phyloP scores from a whole-genome alignment of 2,113 vertebrate genomes.

The Sceloporus undulatus region DNA sequence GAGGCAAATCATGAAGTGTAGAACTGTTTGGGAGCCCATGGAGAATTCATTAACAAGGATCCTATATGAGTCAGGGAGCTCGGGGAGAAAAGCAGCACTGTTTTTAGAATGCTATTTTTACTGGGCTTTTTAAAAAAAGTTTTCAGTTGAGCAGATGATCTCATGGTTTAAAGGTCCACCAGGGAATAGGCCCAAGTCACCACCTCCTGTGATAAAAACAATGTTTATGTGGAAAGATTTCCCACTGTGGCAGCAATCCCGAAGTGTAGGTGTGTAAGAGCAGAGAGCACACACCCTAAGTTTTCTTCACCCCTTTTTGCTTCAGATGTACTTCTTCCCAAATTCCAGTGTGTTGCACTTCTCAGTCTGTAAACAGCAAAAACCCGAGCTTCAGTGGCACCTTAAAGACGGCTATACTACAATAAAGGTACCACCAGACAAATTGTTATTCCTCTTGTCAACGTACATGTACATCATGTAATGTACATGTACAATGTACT shows the following conservation, averaged over 20 bases:
- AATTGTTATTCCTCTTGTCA: no score
- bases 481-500: not conserved
- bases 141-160: not conserved
- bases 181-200: not conserved
- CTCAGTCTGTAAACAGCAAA: not conserved
- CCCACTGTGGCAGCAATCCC: not conserved
- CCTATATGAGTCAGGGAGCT: conserved; percentile 19
- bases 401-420: no score
- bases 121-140: not conserved
- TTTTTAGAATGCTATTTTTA: conserved; percentile 31
- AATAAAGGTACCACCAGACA: not conserved
- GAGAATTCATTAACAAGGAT: conserved; percentile 48
- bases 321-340: not conserved
- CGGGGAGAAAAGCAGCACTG: not conserved
- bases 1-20: conserved; percentile 38
- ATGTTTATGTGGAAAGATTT: not conserved
- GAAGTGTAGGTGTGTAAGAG: not conserved
- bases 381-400: not conserved
- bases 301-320: not conserved
- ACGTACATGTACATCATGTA: no score
- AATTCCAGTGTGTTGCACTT: not conserved
- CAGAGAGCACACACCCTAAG: not conserved
- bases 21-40: conserved; percentile 51
- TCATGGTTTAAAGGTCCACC: not conserved
- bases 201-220: not conserved